Conservation (phyloP, 1,140 invertebrate species). For the Platorchestia sp. region DNA sequence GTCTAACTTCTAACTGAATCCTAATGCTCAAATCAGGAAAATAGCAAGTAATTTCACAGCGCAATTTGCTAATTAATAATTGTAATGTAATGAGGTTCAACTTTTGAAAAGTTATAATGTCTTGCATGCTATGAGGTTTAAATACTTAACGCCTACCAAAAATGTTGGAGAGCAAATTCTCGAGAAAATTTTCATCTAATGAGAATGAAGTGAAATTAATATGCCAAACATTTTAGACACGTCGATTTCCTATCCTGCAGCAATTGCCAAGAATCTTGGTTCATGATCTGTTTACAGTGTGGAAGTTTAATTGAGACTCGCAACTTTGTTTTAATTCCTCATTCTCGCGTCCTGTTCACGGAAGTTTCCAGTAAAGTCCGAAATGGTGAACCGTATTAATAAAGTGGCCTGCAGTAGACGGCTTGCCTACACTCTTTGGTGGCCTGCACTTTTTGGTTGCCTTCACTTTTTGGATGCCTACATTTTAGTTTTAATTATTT, state of each 20-base stretch:
- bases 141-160: no score
- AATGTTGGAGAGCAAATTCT: not conserved
- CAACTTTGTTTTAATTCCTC: not conserved
- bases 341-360: not conserved
- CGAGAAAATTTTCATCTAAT: not conserved
- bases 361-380: not conserved
- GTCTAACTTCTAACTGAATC: no score
- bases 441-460: not conserved
- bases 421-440: not conserved
- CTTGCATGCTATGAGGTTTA: no score
- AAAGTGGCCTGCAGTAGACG: not conserved
- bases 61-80: no score
- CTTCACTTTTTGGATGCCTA: no score
- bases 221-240: not conserved
- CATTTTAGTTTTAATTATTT: no score
- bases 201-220: not conserved
- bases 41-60: no score
- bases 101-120: no score
- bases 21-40: no score
- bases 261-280: not conserved
- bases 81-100: no score
- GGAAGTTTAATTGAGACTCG: not conserved
- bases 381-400: not conserved
- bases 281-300: not conserved
- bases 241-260: not conserved